phyloP scores from a whole-genome alignment of 2,797 vertebrate species.

The Denticeps clupeoides region DNA sequence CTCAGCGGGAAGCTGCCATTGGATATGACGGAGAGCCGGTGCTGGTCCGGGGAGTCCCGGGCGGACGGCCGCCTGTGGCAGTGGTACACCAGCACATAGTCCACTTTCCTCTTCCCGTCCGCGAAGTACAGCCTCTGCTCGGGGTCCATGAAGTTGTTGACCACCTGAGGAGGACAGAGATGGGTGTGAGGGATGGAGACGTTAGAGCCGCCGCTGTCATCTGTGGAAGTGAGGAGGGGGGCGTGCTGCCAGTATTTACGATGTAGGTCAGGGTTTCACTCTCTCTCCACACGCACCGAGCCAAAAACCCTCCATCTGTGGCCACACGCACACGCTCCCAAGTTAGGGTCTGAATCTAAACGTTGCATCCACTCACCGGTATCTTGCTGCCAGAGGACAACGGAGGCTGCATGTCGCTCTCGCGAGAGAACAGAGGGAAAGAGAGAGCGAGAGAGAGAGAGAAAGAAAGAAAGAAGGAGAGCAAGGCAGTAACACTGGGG shows the following conservation, averaged over 20 bases:
- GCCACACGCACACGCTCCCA: no score
- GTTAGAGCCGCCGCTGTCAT: not conserved
- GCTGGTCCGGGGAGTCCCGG: slow-evolving; percentile 32
- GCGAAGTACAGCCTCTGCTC: slow-evolving; percentile 66
- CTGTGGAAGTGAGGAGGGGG: not conserved
- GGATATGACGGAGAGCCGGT: slow-evolving; percentile 56
- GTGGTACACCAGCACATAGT: slow-evolving; percentile 86
- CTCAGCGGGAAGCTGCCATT: slow-evolving; percentile 66
- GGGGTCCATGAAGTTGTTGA: slow-evolving; percentile 64
- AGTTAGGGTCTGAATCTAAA: no score
- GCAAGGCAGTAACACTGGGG: slow-evolving; percentile 7
- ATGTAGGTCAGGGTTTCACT: slow-evolving; percentile 35
- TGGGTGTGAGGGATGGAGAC: slow-evolving; percentile 11
- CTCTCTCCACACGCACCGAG: slow-evolving; percentile 18
- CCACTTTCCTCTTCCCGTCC: slow-evolving; percentile 81
- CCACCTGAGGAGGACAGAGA: slow-evolving; percentile 54
- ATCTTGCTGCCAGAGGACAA: slow-evolving; percentile 45
- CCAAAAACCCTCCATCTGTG: no score
- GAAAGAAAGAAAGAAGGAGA: slow-evolving; percentile 29
- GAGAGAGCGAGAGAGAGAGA: not conserved
- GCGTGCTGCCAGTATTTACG: not conserved
- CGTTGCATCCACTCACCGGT: slow-evolving; percentile 55
- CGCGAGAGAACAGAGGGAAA: slow-evolving; percentile 29
- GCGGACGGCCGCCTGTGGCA: slow-evolving; percentile 56
- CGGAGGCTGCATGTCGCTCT: slow-evolving; percentile 46